Conservation (phyloP, 2,888 invertebrate genomes). For the Megaustenia siamemsis region DNA sequence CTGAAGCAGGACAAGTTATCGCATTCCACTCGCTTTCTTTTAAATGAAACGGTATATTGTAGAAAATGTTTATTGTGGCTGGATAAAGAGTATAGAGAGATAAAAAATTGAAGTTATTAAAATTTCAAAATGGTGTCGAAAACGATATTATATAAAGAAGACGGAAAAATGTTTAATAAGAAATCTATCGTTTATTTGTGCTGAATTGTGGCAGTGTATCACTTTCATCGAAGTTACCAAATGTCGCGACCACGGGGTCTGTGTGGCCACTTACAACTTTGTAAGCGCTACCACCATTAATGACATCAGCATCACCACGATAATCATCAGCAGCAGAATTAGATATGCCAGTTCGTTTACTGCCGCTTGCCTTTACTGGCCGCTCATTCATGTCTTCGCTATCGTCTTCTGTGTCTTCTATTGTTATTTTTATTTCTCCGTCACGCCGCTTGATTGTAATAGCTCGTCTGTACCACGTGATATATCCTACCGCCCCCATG, state of each 20-base stretch:
- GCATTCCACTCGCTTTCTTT: too few relatives aligned
- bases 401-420: neutral
- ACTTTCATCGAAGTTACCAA: neutral
- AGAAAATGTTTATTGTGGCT: too few relatives aligned
- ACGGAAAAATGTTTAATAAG: too few relatives aligned
- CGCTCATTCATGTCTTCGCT: neutral
- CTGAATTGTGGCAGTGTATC: slow-evolving; percentile 1
- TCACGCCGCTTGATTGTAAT: neutral
- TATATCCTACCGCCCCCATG: slow-evolving; percentile 60
- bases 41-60: too few relatives aligned
- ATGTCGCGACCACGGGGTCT: neutral
- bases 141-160: too few relatives aligned
- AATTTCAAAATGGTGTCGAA: too few relatives aligned
- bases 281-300: neutral
- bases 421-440: slow-evolving; percentile 5
- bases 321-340: neutral
- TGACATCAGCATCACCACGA: neutral
- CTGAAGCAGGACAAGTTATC: too few relatives aligned
- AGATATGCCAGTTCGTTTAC: neutral
- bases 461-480: slow-evolving; percentile 59
- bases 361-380: neutral
- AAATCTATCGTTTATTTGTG: slow-evolving; percentile 20
- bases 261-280: neutral
- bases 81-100: too few relatives aligned
- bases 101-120: too few relatives aligned